Evolutionary conservation across 64 coral and sea anemone genomes (phyloP), one percentile per base, ranked within the genome.

Genomic region (Montipora capricornis): DNA sequence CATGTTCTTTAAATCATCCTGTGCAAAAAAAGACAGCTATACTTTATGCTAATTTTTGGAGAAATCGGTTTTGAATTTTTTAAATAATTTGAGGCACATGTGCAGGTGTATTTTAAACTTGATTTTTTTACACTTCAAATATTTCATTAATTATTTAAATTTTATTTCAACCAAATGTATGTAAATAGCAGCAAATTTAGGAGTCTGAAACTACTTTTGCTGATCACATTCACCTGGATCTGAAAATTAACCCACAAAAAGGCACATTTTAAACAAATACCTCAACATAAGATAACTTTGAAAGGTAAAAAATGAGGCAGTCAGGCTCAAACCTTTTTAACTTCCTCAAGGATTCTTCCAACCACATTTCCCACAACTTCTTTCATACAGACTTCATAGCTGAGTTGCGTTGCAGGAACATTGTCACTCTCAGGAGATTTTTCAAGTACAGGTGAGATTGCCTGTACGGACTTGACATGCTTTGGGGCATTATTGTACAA

Each of bases 291-390:
- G 37, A 37, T 2, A 37, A 37, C 37, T 37, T 37, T 37, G 37
- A 37, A 37, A 37, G 37, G 2, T 37, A 37, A 37, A 37, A 37
- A 37, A 37, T 37, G 37, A 37, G 37, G 37, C 37, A 68, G 9
- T 47, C 37, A 77, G 9, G 10, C 55, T 81, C 53, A 82, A 82
- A 86, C 82, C 82, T 86, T 70, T 20, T 73, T 17, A 19, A 71
- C 47, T 86, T 86, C 82, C 50, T 70, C 71, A 8, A 73, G 17
- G 46, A 71, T 86, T 50, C 11, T 71, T 47, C 82, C 82, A 47
- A 49, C 64, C 20, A 86, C 82, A n/a, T 86, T 86, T 50, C 51
- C 45, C 3, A 49, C 46, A 69, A 86, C 70, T 20, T 69, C 37
- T 73, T 86, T 44, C 17, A 22, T 44, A 66, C 51, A 82, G 9